Base-by-base conservation (phyloP, 2,888 invertebrate species). In the Mellilla xanthometata region DNA sequence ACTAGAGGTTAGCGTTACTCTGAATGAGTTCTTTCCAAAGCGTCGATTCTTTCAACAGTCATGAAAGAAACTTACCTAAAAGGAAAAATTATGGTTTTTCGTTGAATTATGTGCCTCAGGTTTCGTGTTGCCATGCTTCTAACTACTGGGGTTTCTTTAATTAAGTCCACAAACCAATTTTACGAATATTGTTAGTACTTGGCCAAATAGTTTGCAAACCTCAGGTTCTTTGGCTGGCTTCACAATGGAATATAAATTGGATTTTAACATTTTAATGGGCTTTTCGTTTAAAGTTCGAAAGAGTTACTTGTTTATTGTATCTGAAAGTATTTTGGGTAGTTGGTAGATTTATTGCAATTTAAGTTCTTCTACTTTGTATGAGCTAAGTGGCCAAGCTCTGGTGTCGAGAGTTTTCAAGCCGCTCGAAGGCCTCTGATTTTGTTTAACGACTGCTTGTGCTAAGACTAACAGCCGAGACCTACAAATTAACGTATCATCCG, bases 121-220 rank as follows among this genome's bases (percentile, higher is more conserved):
- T 40, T 36, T n/a, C 26, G 2, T 15, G 34, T 23, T 5, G 24
- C 19, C 19, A 19, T 19, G 3, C 8, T 4, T 24, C 7, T 8
- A n/a, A 24, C 24, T n/a, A 15, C 19, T 15, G 41, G 33, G 41
- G 13, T 41, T 41, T 33, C 47, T 42, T 42, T 41, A 48, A 48
- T 48, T 48, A 48, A 42, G 47, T 33, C 38, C 41, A 28, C 29
- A 35, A 40, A 29, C 41, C 41, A 29, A 8, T 48, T 48, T 33
- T 10, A n/a, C 23, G 41, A 29, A 38, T 10, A 32, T 36, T 41
- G 28, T 46, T 24, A n/a, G 31, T 24, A n/a, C 23, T 34, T 34
- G 27, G 23, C 12, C 19, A 12, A 38, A 48, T 41, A 48, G 38
- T 41, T 48, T 9, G 26, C 15, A 24, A 24, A n/a, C 2, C 9